Evolutionary conservation across 2,113 vertebrate genomes (phyloP).

Genomic region (Halichoerus grypus): DNA sequence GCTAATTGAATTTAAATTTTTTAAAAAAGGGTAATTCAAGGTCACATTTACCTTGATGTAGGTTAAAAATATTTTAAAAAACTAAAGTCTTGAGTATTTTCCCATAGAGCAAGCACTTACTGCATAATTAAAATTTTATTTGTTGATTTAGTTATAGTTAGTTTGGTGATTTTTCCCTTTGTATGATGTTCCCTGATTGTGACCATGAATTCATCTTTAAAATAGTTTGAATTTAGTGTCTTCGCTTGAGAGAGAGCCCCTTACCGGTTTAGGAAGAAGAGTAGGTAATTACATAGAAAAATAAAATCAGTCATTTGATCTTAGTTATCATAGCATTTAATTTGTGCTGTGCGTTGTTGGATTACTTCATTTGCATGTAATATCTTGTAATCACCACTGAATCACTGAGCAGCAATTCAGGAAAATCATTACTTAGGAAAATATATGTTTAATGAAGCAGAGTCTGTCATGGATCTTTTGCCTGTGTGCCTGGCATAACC

Average conservation of each 20-base stretch:
- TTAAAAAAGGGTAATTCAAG: background rate
- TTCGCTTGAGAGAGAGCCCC: background rate
- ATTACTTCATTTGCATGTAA: slow-evolving; percentile 11
- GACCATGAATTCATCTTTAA: slow-evolving; percentile 30
- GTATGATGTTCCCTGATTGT: background rate
- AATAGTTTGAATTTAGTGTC: slow-evolving; percentile 31
- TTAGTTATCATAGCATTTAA: background rate
- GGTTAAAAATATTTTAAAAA: background rate
- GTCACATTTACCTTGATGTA: slow-evolving; percentile 11
- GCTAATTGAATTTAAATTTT: background rate
- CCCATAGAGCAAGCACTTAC: background rate
- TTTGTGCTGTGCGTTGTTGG: slow-evolving; percentile 23
- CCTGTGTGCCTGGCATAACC: background rate
- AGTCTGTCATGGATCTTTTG: slow-evolving; percentile 7
- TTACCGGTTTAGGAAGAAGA: background rate
- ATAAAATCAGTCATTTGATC: slow-evolving; percentile 15
- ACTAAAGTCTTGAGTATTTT: background rate
- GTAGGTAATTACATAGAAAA: background rate
- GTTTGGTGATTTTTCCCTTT: slow-evolving; percentile 42
- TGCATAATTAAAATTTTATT: slow-evolving; percentile 27
- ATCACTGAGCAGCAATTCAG: slow-evolving; percentile 7
- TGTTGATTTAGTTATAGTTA: background rate
- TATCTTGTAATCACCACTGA: background rate
- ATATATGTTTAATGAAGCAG: slow-evolving; percentile 18
- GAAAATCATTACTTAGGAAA: slow-evolving; percentile 39